A percentile compares a stretch with the other conserved stretches of the same genome.
These are phyloP conservation scores for Marasmarcha lunaedactyla DNA, from an alignment of 2,888 invertebrate genomes.

Conservation along the genomic window DNA sequence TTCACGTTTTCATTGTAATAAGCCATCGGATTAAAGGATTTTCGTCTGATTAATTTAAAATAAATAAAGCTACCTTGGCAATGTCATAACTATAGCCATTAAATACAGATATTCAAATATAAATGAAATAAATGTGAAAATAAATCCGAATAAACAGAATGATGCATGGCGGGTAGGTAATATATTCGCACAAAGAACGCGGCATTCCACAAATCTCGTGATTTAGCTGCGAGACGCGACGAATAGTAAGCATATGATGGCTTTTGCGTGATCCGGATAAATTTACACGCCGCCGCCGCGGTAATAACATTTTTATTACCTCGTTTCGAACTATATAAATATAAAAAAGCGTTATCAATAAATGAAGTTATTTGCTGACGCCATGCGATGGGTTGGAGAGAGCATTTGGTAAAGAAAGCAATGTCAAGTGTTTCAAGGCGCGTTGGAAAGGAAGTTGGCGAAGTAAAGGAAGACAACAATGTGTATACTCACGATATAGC, in stretches of 20 bases:
- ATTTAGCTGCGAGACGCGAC: conserved; percentile 64
- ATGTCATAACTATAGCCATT: no score
- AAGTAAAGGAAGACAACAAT: conserved; percentile 50
- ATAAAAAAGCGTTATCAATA: conserved; percentile 9
- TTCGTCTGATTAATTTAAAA: no score
- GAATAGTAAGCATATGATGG: conserved; percentile 56
- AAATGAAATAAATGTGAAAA: no score
- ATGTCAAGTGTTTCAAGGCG: conserved; percentile 23
- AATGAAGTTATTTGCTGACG: conserved; percentile 11
- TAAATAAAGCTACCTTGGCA: no score
- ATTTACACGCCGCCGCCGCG: conserved; percentile 56
- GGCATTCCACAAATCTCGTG: conserved; percentile 60
- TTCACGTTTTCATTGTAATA: no score
- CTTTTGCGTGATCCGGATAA: conserved; percentile 61
- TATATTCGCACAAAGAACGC: no score
- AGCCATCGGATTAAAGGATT: no score
- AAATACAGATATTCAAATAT: no score
- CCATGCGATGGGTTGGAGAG: conserved; percentile 8
- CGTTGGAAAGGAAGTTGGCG: conserved; percentile 29
- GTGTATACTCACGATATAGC: conserved; percentile 90
- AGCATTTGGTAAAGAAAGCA: conserved; percentile 20
- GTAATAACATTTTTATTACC: conserved; percentile 52
- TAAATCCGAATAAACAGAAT: no score
- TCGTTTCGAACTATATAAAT: conserved; percentile 11
- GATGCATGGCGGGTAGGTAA: no score